Conservation (phyloP, 2,888 invertebrate genomes). For the Drosophila neonasuta region DNA sequence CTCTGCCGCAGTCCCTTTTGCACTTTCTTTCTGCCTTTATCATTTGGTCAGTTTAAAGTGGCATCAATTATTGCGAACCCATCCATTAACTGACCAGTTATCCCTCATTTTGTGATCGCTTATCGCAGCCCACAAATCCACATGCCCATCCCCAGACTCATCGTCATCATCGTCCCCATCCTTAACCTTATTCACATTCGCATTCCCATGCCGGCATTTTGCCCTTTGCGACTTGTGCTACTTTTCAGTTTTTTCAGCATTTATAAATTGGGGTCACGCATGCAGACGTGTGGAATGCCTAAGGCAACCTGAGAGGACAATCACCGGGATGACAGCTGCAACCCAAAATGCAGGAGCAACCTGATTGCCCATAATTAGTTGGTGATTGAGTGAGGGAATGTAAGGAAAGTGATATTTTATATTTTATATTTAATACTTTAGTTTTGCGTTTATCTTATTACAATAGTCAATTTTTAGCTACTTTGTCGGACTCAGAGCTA, state of each 20-base stretch:
- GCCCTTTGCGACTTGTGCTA: constrained; percentile 60
- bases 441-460: no score
- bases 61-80: constrained; percentile 74
- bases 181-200: constrained; percentile 36
- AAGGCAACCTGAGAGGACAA: constrained; percentile 20
- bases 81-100: constrained; percentile 75
- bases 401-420: background rate
- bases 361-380: constrained; percentile 34
- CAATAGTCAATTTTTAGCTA: no score
- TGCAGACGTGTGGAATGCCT: constrained; percentile 52
- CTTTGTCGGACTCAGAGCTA: background rate
- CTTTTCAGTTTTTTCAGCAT: constrained; percentile 33
- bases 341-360: constrained; percentile 19
- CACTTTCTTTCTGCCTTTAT: constrained; percentile 59
- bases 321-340: constrained; percentile 42
- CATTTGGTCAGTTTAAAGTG: constrained; percentile 70
- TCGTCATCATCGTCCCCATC: constrained; percentile 30
- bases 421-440: background rate
- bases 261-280: constrained; percentile 66
- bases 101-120: constrained; percentile 74
- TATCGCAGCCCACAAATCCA: constrained; percentile 66
- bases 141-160: constrained; percentile 41
- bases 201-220: constrained; percentile 26
- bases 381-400: constrained; percentile 4
- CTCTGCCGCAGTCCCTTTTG: constrained; percentile 48